Evolutionary conservation across 2,797 vertebrate genomes (phyloP).

Genomic region (Smutsia temminckii): DNA sequence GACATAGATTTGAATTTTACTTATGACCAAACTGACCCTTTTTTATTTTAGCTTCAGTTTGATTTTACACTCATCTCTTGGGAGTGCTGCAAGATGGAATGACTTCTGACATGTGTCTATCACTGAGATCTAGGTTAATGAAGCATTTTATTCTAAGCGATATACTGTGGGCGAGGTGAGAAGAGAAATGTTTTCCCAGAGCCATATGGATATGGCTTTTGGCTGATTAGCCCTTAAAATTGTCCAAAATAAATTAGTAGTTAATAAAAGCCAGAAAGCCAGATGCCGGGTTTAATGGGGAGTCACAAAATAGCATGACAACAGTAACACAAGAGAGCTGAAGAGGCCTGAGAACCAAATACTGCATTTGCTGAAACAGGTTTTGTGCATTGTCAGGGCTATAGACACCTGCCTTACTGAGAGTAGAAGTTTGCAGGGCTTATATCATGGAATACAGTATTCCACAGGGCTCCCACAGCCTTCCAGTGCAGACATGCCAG

Average conservation of each 20-base stretch:
- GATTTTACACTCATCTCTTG: constrained; percentile 58
- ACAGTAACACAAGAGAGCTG: not conserved
- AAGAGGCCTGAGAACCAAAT: not conserved
- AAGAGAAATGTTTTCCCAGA: constrained; percentile 57
- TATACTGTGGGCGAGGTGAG: not conserved
- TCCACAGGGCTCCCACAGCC: not conserved
- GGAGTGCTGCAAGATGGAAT: constrained; percentile 27
- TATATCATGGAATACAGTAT: not conserved
- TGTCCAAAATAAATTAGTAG: constrained; percentile 61
- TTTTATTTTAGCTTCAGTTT: constrained; percentile 47
- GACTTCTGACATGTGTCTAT: constrained; percentile 19
- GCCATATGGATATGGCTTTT: constrained; percentile 18
- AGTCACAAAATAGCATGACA: not conserved
- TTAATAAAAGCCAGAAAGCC: constrained; percentile 60
- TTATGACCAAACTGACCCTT: constrained; percentile 1
- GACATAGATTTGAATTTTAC: not conserved
- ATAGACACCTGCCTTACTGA: not conserved
- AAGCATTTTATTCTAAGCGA: constrained; percentile 28
- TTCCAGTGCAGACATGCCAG: not conserved
- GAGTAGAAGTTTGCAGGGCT: not conserved
- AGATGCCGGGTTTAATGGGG: constrained; percentile 25
- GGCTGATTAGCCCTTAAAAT: constrained; percentile 51
- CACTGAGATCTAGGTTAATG: constrained; percentile 54
- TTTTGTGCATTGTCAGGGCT: not conserved
- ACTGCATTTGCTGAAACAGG: not conserved